Base-by-base conservation (phyloP, 1,140 invertebrate species). In the Babylonia areolata region DNA sequence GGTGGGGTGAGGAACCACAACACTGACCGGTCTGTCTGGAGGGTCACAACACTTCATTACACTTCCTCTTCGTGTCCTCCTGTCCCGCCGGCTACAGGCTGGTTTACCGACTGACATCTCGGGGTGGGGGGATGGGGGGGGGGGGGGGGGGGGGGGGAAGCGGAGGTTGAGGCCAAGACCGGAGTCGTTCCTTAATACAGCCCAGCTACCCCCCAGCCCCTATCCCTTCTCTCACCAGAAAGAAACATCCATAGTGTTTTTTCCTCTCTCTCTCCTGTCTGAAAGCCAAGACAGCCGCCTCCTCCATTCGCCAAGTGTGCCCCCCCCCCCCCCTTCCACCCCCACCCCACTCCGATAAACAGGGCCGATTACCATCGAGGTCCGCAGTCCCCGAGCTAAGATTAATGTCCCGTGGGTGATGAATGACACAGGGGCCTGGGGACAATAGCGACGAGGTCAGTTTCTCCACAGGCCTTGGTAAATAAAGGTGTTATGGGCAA, bases 401-500 rank as follows among this genome's bases (percentile, higher is more conserved):
- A 84, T 84, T 84, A 84, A 84, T 71, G 82, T 71, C 82, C 81
- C 82, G 20, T 35, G 23, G 39, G 64, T 84, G 82, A 84, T 84
- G 82, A 73, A 84, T 75, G 82, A 84, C 82, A 84, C 64, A 46
- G 82, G 82, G 71, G 35, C 64, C 9, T 5, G 11, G 28, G 37
- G 2, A 71, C 82, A 84, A 73, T 46, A 39, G 82, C 28, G 64
- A 23, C 35, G 23, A 35, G 82, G 64, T 84, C 82, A 84, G 82
- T 75, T 75, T 73, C 82, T 84, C 82, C 28, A 69, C 82, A 58
- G 64, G 82, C 69, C 35, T 73, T 84, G 40, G 82, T 84, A 84
- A 84, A 84, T 84, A 75, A 64, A 84, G 82, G 82, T 84, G 82
- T 84, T 84, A 84, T 58, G 81, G 64, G 64, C 1, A 84, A 84